Evolutionary conservation across 2,113 vertebrate genomes (phyloP).

Genomic region (Ammodytes dubius): DNA sequence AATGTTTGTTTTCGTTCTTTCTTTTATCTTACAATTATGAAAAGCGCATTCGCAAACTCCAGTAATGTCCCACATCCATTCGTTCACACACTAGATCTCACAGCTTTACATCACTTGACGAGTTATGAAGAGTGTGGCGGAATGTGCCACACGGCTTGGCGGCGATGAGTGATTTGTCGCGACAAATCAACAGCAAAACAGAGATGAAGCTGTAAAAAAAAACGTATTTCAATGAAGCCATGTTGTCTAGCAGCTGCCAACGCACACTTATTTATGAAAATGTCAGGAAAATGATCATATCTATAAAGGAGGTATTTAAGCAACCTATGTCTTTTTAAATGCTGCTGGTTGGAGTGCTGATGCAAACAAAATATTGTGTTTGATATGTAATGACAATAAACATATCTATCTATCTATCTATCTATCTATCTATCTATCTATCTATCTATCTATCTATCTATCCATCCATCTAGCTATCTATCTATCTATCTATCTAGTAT

Average conservation of each 20-base stretch:
- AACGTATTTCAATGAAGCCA: no score
- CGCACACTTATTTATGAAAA: not conserved
- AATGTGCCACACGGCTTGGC: not conserved
- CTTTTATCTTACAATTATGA: conserved; percentile 13
- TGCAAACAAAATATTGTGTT: no score
- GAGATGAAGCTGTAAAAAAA: not conserved
- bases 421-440: no score
- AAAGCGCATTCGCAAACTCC: not conserved
- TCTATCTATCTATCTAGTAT: no score
- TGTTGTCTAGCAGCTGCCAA: not conserved
- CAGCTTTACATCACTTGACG: conserved; percentile 8
- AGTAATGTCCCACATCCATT: conserved; percentile 46
- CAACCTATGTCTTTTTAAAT: no score
- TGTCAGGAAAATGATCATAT: not conserved
- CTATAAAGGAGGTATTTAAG: not conserved
- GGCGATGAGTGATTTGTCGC: conserved; percentile 29
- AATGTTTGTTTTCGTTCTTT: not conserved
- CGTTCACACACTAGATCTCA: not conserved
- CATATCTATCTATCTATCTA: no score
- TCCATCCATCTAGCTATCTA: no score
- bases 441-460: no score
- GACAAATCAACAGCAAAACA: conserved; percentile 4
- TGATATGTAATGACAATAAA: no score
- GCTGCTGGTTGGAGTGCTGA: no score
- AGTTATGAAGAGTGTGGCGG: conserved; percentile 1